Percentiles rank a stretch among this genome's conserved stretches.
phyloP scores from a whole-genome alignment of 2,888 invertebrate genomes.

The Drosophila maculinotata region DNA sequence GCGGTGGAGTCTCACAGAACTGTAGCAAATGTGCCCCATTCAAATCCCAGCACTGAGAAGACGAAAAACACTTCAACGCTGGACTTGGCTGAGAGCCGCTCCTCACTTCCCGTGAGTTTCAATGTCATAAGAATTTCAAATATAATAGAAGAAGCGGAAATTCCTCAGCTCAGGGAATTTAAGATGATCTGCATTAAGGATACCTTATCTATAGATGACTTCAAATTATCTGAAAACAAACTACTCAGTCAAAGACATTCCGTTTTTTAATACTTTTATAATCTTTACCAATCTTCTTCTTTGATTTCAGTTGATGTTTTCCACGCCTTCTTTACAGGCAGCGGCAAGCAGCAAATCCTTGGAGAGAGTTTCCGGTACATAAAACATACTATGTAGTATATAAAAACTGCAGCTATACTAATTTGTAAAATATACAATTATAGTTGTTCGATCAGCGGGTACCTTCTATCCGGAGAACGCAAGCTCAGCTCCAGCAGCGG shows the following conservation, averaged over 20 bases:
- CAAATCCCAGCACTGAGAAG: slow-evolving; percentile 8
- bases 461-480: slow-evolving; percentile 84
- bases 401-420: no score
- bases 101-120: slow-evolving; percentile 28
- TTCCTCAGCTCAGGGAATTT: no score
- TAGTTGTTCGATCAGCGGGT: slow-evolving; percentile 84
- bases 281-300: not conserved
- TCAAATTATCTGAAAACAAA: no score
- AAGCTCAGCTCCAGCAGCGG: slow-evolving; percentile 10
- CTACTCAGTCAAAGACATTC: no score
- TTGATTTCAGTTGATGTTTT: slow-evolving; percentile 22
- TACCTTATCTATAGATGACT: no score
- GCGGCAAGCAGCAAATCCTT: slow-evolving; percentile 13
- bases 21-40: not conserved
- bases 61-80: not conserved
- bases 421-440: not conserved
- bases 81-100: slow-evolving; percentile 12
- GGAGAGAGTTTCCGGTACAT: slow-evolving; percentile 62
- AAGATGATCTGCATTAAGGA: no score
- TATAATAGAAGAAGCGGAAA: no score
- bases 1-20: slow-evolving; percentile 20
- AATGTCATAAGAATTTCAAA: no score
- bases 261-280: no score
- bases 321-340: not conserved
- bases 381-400: no score